phyloP scores from a whole-genome alignment of 1,140 invertebrate species.

The Hylaeus anthracinus region DNA sequence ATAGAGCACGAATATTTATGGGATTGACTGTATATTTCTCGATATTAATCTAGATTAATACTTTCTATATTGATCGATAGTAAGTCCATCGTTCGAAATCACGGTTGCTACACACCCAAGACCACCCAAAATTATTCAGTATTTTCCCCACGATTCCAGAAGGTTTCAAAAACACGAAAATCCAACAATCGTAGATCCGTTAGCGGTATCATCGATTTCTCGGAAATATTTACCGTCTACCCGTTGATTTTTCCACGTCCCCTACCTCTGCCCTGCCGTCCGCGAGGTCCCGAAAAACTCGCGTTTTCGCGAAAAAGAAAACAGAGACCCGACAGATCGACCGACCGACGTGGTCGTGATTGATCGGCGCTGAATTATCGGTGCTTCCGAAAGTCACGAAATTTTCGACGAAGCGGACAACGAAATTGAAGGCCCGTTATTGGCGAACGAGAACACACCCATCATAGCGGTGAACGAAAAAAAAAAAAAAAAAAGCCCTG shows the following conservation, averaged over 20 bases:
- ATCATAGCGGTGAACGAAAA: conserved; percentile 50
- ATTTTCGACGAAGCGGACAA: conserved; percentile 47
- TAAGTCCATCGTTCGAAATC: too few species aligned
- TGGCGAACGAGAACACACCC: conserved; percentile 53
- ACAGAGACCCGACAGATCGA: not conserved
- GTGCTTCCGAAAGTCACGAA: conserved; percentile 51
- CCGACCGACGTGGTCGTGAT: conserved; percentile 26
- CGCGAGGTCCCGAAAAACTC: not conserved
- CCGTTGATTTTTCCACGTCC: not conserved
- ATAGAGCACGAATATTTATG: too few species aligned
- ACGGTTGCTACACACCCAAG: too few species aligned
- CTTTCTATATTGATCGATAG: too few species aligned
- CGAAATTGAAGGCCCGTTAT: conserved; percentile 65
- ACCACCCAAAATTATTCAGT: too few species aligned
- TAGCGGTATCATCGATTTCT: not conserved
- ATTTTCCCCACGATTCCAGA: too few species aligned
- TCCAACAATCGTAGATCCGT: too few species aligned
- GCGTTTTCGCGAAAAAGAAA: not conserved
- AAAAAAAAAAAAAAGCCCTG: conserved; percentile 28
- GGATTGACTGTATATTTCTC: too few species aligned
- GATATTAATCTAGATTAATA: too few species aligned
- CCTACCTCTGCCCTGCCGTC: not conserved
- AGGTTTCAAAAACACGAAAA: too few species aligned
- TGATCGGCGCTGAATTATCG: conserved; percentile 54
- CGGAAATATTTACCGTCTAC: conserved; percentile 16